Percentiles rank a stretch among this genome's conserved stretches.
These are phyloP conservation scores for Phenganax stokvisi DNA, from an alignment of 92 coral and sea anemone species.

Conservation along the genomic window DNA sequence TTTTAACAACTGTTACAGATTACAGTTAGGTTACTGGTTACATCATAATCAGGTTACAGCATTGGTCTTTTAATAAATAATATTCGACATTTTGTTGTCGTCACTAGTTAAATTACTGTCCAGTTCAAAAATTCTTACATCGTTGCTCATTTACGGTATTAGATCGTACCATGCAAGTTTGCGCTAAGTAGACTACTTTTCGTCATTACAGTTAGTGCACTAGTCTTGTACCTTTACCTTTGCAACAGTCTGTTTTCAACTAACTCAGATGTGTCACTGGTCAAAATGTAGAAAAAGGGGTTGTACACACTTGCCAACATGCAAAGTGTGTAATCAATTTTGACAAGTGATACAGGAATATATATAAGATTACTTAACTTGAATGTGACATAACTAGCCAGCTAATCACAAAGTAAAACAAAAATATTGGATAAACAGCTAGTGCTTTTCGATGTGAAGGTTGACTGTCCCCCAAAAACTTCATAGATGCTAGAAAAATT, in stretches of 20 bases:
- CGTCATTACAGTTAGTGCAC: neutral
- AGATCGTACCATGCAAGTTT: neutral
- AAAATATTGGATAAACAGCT: conserved; percentile 94
- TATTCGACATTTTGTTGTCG: too few species aligned
- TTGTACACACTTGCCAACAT: neutral
- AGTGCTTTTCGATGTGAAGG: conserved; percentile 91
- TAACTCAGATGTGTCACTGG: neutral
- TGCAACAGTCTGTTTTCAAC: neutral
- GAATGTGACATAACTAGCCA: conserved; percentile 97
- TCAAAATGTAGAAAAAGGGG: neutral
- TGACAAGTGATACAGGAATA: neutral
- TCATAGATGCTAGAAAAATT: conserved; percentile 66
- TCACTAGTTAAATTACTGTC: too few species aligned
- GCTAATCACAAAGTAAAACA: conserved; percentile 91
- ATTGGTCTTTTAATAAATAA: too few species aligned
- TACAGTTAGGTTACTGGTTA: too few species aligned
- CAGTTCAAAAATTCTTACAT: neutral
- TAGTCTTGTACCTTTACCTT: neutral
- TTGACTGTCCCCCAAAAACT: conserved; percentile 97
- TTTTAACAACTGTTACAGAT: too few species aligned
- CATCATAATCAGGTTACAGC: too few species aligned
- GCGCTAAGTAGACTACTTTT: neutral
- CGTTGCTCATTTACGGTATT: neutral
- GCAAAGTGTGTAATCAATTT: neutral
- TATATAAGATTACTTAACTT: conserved; percentile 46